phyloP scores from a whole-genome alignment of 2,888 invertebrate genomes.

The Amitus sp. region DNA sequence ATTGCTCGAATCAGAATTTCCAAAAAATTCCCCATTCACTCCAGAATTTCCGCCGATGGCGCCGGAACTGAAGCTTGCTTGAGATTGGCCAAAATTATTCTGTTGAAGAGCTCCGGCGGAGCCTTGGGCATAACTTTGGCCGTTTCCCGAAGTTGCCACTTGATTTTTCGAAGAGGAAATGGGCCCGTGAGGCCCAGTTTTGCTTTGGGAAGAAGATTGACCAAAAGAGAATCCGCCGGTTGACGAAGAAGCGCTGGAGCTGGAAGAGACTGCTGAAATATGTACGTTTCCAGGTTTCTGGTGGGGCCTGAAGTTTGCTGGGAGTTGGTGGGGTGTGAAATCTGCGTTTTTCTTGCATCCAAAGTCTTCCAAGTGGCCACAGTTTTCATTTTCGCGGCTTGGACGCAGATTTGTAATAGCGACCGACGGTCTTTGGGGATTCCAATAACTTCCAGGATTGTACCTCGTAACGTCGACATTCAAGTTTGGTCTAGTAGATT shows the following conservation, averaged over 20 bases:
- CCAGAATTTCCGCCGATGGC: slow-evolving; percentile 41
- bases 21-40: slow-evolving; percentile 43
- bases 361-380: background rate
- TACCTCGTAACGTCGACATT: slow-evolving; percentile 10
- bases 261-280: slow-evolving; percentile 46
- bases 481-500: slow-evolving; percentile 1
- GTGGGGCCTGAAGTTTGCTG: slow-evolving; percentile 23
- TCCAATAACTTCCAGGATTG: slow-evolving; percentile 22
- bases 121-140: slow-evolving; percentile 48
- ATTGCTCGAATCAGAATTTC: slow-evolving; percentile 43
- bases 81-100: slow-evolving; percentile 35
- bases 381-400: slow-evolving; percentile 14
- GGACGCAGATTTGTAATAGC: slow-evolving; percentile 29
- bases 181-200: slow-evolving; percentile 41
- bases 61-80: slow-evolving; percentile 47
- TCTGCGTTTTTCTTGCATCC: slow-evolving; percentile 7
- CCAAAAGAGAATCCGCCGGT: slow-evolving; percentile 45
- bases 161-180: slow-evolving; percentile 46
- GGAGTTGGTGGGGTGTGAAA: slow-evolving; percentile 9
- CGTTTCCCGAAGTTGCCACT: slow-evolving; percentile 45
- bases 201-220: slow-evolving; percentile 47
- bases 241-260: slow-evolving; percentile 45
- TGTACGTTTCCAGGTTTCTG: slow-evolving; percentile 26
- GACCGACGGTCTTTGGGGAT: slow-evolving; percentile 39
- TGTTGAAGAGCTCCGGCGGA: slow-evolving; percentile 45